A percentile compares a stretch with the other conserved stretches of the same genome.
Conservation (phyloP, 2,797 vertebrate genomes). For the Mormyrops boulengeri region DNA sequence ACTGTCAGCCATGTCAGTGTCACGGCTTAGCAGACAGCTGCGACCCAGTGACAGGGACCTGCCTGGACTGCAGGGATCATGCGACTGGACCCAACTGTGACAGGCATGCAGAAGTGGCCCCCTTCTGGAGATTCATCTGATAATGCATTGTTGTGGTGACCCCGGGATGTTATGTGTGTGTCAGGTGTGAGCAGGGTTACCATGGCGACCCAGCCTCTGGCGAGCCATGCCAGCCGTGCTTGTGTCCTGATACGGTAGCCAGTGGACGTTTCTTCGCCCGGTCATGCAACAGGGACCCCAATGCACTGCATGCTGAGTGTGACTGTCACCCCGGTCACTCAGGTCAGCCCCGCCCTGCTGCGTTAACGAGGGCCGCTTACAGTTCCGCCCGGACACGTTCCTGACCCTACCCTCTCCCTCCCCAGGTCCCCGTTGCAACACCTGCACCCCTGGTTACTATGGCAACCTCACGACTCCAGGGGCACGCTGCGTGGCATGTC, state of each 20-base stretch:
- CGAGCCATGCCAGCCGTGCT: constrained; percentile 67
- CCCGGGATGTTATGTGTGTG: constrained; percentile 14
- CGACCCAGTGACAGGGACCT: constrained; percentile 57
- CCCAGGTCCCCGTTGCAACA: constrained; percentile 68
- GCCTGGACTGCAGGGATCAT: constrained; percentile 60
- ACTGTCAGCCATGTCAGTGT: constrained; percentile 67
- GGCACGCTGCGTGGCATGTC: constrained; percentile 58
- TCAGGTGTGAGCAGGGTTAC: constrained; percentile 74
- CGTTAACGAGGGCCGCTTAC: not conserved
- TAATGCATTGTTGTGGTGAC: not conserved
- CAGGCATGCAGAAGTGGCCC: constrained; percentile 45
- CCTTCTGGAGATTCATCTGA: not conserved
- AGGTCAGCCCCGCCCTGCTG: constrained; percentile 52
- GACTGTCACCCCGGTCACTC: constrained; percentile 65
- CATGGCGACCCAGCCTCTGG: constrained; percentile 62
- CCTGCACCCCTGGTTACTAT: constrained; percentile 71
- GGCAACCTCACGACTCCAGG: constrained; percentile 48
- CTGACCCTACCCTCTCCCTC: not conserved
- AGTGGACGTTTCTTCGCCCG: constrained; percentile 71
- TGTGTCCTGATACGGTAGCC: constrained; percentile 63
- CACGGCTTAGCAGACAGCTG: constrained; percentile 65
- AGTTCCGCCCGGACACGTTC: not conserved
- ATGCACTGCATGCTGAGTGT: constrained; percentile 58
- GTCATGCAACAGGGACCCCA: constrained; percentile 66
- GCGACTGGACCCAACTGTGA: constrained; percentile 65